Conservation (phyloP, 2,797 vertebrate species). For the Danio jaintianensis region DNA sequence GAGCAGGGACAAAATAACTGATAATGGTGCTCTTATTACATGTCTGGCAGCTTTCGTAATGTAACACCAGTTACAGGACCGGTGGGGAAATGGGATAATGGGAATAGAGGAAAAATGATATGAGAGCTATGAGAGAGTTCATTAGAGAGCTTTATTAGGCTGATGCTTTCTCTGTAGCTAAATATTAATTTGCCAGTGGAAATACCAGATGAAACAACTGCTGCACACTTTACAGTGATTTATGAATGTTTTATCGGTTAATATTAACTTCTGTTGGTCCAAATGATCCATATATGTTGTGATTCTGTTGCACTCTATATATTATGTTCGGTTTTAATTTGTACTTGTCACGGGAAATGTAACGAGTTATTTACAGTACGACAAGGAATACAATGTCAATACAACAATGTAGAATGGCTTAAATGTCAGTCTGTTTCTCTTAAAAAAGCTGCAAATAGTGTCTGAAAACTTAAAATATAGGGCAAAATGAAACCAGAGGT, state of each 20-base stretch:
- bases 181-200: slow-evolving; percentile 2
- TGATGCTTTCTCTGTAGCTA: not conserved
- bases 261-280: not conserved
- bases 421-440: not conserved
- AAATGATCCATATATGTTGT: not conserved
- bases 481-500: no score
- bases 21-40: slow-evolving; percentile 67
- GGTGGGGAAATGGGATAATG: slow-evolving; percentile 9
- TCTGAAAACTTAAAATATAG: not conserved
- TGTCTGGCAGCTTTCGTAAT: slow-evolving; percentile 56
- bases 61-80: slow-evolving; percentile 55
- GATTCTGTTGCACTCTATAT: not conserved
- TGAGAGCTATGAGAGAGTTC: slow-evolving; percentile 1
- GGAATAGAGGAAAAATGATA: slow-evolving; percentile 38
- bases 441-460: not conserved
- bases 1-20: slow-evolving; percentile 20
- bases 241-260: not conserved
- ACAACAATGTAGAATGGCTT: not conserved
- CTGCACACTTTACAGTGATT: not conserved
- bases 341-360: not conserved
- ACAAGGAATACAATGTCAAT: not conserved
- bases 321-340: not conserved
- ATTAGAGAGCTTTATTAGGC: slow-evolving; percentile 2
- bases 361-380: not conserved
- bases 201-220: not conserved